Conservation (phyloP, 1,140 invertebrate genomes). For the Drosophila sulfurigaster region DNA sequence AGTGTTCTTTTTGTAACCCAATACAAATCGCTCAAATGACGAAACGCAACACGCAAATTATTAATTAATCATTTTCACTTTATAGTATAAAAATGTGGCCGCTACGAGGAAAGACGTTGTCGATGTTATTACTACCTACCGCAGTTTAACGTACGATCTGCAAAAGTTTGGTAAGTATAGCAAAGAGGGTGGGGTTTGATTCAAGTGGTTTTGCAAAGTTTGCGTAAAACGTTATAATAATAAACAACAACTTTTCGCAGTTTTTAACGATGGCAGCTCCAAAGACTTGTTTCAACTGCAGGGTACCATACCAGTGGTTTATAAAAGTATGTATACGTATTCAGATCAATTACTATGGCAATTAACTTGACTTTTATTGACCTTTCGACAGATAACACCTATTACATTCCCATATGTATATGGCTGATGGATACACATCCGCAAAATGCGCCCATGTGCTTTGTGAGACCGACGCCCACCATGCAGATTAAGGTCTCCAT, state of each 20-base stretch:
- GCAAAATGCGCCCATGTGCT: conserved; percentile 98
- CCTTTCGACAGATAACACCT: conserved; percentile 88
- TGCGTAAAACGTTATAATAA: conserved; percentile 5
- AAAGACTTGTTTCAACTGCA: conserved; percentile 94
- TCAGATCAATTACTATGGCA: not conserved
- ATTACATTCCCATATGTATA: conserved; percentile 98
- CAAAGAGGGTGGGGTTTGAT: too few relatives aligned
- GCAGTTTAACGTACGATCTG: conserved; percentile 70
- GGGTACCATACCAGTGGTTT: conserved; percentile 97
- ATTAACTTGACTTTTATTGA: not conserved
- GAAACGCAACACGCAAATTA: conserved; percentile 42
- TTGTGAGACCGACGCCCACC: conserved; percentile 96
- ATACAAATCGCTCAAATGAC: conserved; percentile 28
- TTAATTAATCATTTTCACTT: conserved; percentile 45
- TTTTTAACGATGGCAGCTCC: conserved; percentile 95
- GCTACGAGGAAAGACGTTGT: conserved; percentile 81
- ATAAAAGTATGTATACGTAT: conserved; percentile 89
- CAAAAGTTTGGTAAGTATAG: conserved; percentile 72
- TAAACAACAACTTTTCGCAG: conserved; percentile 85
- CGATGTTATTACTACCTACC: conserved; percentile 73
- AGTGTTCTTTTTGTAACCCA: conserved; percentile 13
- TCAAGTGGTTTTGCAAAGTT: not conserved
- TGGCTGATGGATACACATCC: conserved; percentile 99
- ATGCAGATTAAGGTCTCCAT: conserved; percentile 98
- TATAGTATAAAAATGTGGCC: conserved; percentile 80